Percentiles rank a stretch among this genome's conserved stretches.
Conservation (phyloP, 2,113 vertebrate genomes). For the Eretmochelys imbricata region DNA sequence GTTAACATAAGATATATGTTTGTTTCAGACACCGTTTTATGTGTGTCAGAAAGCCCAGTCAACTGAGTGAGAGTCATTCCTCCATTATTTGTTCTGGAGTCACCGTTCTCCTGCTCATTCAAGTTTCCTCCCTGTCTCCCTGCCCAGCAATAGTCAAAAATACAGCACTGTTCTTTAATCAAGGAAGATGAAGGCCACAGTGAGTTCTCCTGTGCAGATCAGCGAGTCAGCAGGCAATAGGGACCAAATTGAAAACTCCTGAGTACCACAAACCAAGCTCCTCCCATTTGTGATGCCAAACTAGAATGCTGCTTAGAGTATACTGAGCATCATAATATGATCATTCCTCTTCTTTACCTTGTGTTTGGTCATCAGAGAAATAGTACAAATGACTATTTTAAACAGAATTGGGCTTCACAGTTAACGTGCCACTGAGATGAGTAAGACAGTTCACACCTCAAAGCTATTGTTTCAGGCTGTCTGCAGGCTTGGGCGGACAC, state of each 20-base stretch:
- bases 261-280: background rate
- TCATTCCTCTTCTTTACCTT: background rate
- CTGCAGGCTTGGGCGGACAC: background rate
- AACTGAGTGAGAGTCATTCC: background rate
- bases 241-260: background rate
- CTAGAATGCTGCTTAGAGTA: background rate
- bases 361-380: background rate
- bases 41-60: background rate
- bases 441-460: background rate
- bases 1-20: constrained; percentile 35
- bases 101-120: background rate
- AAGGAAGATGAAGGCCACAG: background rate
- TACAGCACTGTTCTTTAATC: background rate
- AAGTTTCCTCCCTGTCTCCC: accelerated
- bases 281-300: background rate
- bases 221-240: background rate
- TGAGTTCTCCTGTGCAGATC: background rate
- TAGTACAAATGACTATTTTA: background rate
- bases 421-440: background rate
- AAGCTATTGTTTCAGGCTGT: background rate
- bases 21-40: background rate
- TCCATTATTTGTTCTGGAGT: background rate
- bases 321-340: background rate
- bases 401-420: background rate
- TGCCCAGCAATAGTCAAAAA: background rate